These are phyloP conservation scores for Argopecten irradians DNA, from an alignment of 1,140 invertebrate species.

Conservation along the genomic window DNA sequence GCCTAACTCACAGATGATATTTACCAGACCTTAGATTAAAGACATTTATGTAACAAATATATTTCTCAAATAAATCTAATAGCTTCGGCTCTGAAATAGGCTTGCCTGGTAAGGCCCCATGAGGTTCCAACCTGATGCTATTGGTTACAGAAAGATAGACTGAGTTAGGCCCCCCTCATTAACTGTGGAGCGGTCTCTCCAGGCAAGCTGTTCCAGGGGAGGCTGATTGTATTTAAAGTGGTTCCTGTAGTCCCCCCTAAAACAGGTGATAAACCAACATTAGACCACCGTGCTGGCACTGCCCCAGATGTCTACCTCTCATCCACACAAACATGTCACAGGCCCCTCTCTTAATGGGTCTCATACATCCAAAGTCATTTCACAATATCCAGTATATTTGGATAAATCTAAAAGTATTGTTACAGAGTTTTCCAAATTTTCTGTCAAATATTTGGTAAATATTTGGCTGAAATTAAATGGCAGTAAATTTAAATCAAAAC, in stretches of 20 bases:
- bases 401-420: no score
- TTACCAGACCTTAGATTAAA: neutral
- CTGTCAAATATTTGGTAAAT: no score
- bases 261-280: neutral
- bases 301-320: neutral
- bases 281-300: neutral
- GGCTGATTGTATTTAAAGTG: slow-evolving; percentile 11
- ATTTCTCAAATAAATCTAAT: slow-evolving; percentile 24
- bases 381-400: no score
- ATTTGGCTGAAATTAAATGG: no score
- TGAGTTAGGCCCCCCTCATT: neutral
- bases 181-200: neutral
- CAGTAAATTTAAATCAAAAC: no score
- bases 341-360: neutral
- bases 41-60: slow-evolving; percentile 23
- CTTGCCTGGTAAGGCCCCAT: neutral
- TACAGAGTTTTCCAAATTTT: no score
- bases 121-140: slow-evolving; percentile 6
- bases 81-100: neutral
- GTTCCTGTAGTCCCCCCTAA: slow-evolving; percentile 19
- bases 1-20: neutral
- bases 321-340: slow-evolving; percentile 5
- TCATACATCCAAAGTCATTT: neutral
- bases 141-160: neutral
- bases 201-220: slow-evolving; percentile 4